phyloP scores from a whole-genome alignment of 1,140 invertebrate species.

The Drosophila melanogaster region Release_6_plus_ISO1_MT NT_033777.3:28933001-28933500 shows the following conservation, averaged over 20 bases:
- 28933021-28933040: slow-evolving; percentile 64
- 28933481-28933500: slow-evolving; percentile 46
- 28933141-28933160: slow-evolving; percentile 78
- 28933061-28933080: slow-evolving; percentile 58
- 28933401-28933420: slow-evolving; percentile 23
- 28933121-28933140: slow-evolving; percentile 56
- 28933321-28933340: slow-evolving; percentile 70
- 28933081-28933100: not conserved
- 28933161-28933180: slow-evolving; percentile 59
- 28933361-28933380: slow-evolving; percentile 82
- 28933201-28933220: slow-evolving; percentile 2
- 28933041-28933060: slow-evolving; percentile 70
- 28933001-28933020: not conserved
- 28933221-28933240: slow-evolving; percentile 69
- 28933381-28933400: slow-evolving; percentile 62
- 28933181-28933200: slow-evolving; percentile 13
- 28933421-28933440: slow-evolving; percentile 5
- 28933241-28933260: slow-evolving; percentile 38
- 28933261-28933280: slow-evolving; percentile 62
- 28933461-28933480: slow-evolving; percentile 28
- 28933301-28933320: slow-evolving; percentile 81
- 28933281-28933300: slow-evolving; percentile 82
- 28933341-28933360: slow-evolving; percentile 78
- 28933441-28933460: slow-evolving; percentile 41
- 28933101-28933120: not conserved